phyloP scores from a whole-genome alignment of 92 coral and sea anemone species.

The Chrysogorgia sp. region DNA sequence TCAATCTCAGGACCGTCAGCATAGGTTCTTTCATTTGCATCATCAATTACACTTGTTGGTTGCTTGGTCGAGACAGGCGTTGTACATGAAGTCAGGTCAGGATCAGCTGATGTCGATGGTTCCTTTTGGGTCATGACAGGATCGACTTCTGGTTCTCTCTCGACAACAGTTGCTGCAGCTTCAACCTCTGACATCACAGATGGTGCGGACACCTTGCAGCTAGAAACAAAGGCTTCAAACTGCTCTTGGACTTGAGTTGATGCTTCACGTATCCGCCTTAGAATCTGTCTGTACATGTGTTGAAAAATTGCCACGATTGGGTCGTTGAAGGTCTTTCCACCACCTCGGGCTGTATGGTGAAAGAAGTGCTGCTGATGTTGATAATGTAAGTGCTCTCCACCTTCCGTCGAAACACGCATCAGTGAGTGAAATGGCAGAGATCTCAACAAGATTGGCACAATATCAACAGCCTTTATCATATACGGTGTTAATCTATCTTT shows the following conservation, averaged over 20 bases:
- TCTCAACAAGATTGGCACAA: conserved; percentile 41
- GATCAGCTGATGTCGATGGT: no score
- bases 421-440: conserved; percentile 16
- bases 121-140: neutral
- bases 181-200: neutral
- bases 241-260: conserved; percentile 8
- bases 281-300: conserved; percentile 52
- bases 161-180: neutral
- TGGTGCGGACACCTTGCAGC: neutral
- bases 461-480: conserved; percentile 52
- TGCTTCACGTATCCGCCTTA: conserved; percentile 21
- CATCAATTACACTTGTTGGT: no score
- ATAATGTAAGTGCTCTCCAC: conserved; percentile 35
- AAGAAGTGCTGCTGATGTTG: conserved; percentile 44
- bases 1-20: no score
- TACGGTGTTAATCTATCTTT: conserved; percentile 43
- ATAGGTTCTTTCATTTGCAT: no score
- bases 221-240: conserved; percentile 1
- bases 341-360: conserved; percentile 48
- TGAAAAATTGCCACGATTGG: conserved; percentile 33
- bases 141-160: neutral
- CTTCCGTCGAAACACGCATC: conserved; percentile 24
- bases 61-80: no score
- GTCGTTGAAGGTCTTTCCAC: no score
- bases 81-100: no score